These are phyloP conservation scores for Idaea straminata DNA, from an alignment of 2,888 invertebrate species.

Conservation along the genomic window DNA sequence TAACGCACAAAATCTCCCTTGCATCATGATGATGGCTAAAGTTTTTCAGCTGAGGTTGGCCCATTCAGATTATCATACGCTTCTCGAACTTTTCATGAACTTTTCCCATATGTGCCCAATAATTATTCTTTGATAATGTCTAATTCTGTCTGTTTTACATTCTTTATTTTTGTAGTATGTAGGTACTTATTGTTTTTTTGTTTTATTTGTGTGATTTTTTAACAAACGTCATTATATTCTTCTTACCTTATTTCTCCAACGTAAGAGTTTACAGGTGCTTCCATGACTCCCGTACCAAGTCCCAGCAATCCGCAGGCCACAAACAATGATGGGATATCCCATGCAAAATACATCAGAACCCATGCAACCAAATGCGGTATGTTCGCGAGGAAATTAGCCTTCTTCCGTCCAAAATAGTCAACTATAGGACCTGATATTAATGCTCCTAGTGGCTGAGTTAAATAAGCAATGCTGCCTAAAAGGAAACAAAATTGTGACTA, in stretches of 20 bases:
- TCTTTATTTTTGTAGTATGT: too few relatives aligned
- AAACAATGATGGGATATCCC: constrained; percentile 67
- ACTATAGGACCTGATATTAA: constrained; percentile 76
- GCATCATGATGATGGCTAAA: too few relatives aligned
- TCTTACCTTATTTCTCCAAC: constrained; percentile 79
- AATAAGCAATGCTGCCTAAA: constrained; percentile 76
- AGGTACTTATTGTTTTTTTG: too few relatives aligned
- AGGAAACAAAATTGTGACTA: constrained; percentile 2
- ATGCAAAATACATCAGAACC: constrained; percentile 73
- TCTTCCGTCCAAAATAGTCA: constrained; percentile 78
- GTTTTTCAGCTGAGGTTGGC: too few relatives aligned
- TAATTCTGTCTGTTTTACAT: too few relatives aligned
- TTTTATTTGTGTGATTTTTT: too few relatives aligned
- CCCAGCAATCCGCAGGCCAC: constrained; percentile 75
- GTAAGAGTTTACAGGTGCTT: constrained; percentile 80
- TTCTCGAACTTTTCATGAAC: too few relatives aligned
- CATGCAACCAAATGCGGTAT: constrained; percentile 78
- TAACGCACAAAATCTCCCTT: too few relatives aligned
- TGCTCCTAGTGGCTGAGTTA: constrained; percentile 80
- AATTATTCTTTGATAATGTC: too few relatives aligned
- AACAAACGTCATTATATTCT: not conserved
- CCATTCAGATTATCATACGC: too few relatives aligned
- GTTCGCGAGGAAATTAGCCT: constrained; percentile 76
- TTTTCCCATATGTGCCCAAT: too few relatives aligned
- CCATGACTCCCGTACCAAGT: constrained; percentile 80